phyloP scores from a whole-genome alignment of 2,888 invertebrate genomes.

The Lithosia quadra region DNA sequence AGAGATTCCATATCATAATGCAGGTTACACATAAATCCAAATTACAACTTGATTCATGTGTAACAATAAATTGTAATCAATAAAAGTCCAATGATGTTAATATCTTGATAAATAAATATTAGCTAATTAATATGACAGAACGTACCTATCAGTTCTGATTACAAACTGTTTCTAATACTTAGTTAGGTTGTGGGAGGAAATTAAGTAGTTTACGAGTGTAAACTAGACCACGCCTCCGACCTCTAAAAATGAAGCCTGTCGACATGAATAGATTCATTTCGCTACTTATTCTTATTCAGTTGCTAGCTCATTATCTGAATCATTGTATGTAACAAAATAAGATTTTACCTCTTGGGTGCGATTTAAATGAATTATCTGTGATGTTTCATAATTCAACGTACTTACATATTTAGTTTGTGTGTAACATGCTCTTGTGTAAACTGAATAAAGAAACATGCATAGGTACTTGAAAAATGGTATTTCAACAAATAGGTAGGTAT shows the following conservation, averaged over 20 bases:
- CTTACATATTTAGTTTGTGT: neutral
- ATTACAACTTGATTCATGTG: neutral
- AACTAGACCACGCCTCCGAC: constrained; percentile 3
- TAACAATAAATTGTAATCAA: constrained; percentile 18
- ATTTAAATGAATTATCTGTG: constrained; percentile 11
- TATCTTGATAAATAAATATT: constrained; percentile 5
- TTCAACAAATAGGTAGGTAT: too few relatives aligned
- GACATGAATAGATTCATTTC: constrained; percentile 15
- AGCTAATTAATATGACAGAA: neutral
- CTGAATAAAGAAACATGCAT: neutral
- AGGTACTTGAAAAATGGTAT: too few relatives aligned
- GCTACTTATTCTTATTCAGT: constrained; percentile 16
- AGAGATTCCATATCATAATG: neutral
- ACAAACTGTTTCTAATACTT: constrained; percentile 1
- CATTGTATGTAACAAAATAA: constrained; percentile 14
- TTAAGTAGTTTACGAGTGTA: neutral
- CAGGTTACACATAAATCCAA: neutral
- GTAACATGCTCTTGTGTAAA: neutral
- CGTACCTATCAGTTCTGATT: neutral
- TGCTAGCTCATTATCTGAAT: constrained; percentile 20
- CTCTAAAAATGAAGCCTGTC: neutral
- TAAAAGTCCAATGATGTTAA: neutral
- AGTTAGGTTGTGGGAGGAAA: neutral
- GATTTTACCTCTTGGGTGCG: neutral
- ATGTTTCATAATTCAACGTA: constrained; percentile 4